Evolutionary conservation across 2,888 invertebrate species (phyloP).

Genomic region (Teinopalpus imperialis): DNA sequence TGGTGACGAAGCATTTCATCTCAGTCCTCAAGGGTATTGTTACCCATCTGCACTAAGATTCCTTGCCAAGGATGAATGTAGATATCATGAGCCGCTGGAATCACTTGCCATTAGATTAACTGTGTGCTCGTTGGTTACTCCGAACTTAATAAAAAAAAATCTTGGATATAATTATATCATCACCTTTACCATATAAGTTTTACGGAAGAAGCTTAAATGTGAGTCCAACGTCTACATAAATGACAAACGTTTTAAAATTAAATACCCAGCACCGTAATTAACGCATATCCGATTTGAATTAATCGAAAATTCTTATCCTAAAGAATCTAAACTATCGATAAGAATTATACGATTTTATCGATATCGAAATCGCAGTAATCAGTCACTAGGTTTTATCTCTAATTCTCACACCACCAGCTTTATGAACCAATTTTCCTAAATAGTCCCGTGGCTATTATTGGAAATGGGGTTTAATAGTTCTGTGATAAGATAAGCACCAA

Average conservation of each 20-base stretch:
- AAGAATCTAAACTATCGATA: conserved; percentile 16
- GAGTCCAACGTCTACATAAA: too few species aligned
- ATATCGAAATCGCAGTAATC: conserved; percentile 39
- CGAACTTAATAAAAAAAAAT: too few species aligned
- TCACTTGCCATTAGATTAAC: too few species aligned
- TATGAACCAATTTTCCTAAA: conserved; percentile 48
- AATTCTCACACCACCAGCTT: conserved; percentile 51
- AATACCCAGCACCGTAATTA: conserved; percentile 12
- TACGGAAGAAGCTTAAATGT: too few species aligned
- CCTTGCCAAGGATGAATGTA: too few species aligned
- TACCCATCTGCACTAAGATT: too few species aligned
- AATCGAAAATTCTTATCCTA: conserved; percentile 23
- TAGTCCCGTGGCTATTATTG: conserved; percentile 49
- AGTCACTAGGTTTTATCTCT: conserved; percentile 51
- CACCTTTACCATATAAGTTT: too few species aligned
- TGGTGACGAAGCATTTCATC: too few species aligned
- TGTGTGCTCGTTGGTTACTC: too few species aligned
- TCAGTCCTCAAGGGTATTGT: too few species aligned
- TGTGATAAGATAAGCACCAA: conserved; percentile 56
- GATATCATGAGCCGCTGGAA: too few species aligned
- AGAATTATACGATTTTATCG: conserved; percentile 20
- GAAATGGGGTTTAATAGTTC: conserved; percentile 47
- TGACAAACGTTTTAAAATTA: conserved; percentile 5
- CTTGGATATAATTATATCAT: too few species aligned
- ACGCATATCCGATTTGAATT: conserved; percentile 17